These are phyloP conservation scores for Probosciger aterrimus DNA, from an alignment of 2,113 vertebrate species.

Conservation along the genomic window DNA sequence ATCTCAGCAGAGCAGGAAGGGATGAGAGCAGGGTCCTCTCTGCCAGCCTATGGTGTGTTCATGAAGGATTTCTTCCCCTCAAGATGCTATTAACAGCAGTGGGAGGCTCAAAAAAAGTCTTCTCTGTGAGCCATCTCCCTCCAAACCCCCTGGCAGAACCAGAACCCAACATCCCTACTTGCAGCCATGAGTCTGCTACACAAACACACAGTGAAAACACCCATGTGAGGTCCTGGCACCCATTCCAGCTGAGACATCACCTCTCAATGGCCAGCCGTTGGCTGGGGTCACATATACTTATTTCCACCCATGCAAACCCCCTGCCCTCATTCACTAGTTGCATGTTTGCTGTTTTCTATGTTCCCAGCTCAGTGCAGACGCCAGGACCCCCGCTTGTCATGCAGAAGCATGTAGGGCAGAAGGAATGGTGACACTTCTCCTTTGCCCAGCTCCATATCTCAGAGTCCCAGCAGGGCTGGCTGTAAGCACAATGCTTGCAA, in stretches of 20 bases:
- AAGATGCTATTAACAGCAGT: accelerated
- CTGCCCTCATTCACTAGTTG: not conserved
- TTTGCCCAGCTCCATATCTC: not conserved
- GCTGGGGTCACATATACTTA: not conserved
- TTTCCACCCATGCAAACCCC: not conserved
- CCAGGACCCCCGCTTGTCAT: accelerated
- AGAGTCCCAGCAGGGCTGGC: not conserved
- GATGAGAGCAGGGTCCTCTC: not conserved
- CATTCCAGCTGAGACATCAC: not conserved
- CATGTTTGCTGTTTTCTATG: not conserved
- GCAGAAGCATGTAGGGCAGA: not conserved
- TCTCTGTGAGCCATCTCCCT: not conserved
- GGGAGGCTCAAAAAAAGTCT: not conserved
- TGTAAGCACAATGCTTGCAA: not conserved
- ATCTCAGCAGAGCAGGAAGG: not conserved
- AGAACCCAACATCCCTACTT: not conserved
- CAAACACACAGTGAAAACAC: not conserved
- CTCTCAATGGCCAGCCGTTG: not conserved
- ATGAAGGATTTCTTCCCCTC: not conserved
- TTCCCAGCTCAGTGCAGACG: not conserved
- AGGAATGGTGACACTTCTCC: not conserved
- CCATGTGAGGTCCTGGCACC: not conserved
- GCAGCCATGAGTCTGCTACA: not conserved
- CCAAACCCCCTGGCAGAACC: not conserved
- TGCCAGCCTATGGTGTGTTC: accelerated